A percentile compares a stretch with the other conserved stretches of the same genome.
phyloP scores from a whole-genome alignment of 2,113 vertebrate genomes.

The Canis aureus region DNA sequence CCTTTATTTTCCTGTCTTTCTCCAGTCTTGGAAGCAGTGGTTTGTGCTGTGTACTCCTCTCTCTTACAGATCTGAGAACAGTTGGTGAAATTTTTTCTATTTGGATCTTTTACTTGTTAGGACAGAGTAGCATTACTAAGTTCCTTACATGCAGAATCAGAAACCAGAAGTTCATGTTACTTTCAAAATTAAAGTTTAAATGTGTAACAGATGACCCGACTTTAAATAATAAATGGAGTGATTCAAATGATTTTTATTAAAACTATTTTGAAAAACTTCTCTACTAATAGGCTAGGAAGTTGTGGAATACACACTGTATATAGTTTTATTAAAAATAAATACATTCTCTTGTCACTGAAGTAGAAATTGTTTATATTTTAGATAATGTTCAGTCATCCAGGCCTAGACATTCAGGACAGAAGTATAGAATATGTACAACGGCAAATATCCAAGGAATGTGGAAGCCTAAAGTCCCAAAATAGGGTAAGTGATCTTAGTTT shows the following conservation, averaged over 20 bases:
- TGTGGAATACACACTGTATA: slow-evolving; percentile 1
- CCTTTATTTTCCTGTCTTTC: background rate
- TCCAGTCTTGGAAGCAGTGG: background rate
- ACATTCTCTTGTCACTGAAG: slow-evolving; percentile 51
- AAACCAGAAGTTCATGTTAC: background rate
- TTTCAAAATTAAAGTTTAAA: slow-evolving; percentile 49
- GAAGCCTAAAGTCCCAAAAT: slow-evolving; percentile 79
- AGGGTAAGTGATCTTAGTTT: slow-evolving; percentile 73
- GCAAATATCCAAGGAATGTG: slow-evolving; percentile 79
- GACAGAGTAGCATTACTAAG: background rate
- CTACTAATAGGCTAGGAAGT: background rate
- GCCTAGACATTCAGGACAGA: slow-evolving; percentile 77
- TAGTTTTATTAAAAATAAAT: slow-evolving; percentile 51
- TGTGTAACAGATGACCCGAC: background rate
- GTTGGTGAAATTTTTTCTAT: background rate
- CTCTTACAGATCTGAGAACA: background rate
- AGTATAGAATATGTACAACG: slow-evolving; percentile 78
- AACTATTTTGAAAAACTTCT: slow-evolving; percentile 21
- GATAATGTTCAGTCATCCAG: slow-evolving; percentile 78
- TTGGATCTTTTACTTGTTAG: background rate
- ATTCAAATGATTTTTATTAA: slow-evolving; percentile 30
- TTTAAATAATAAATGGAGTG: slow-evolving; percentile 39
- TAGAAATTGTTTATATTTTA: slow-evolving; percentile 74
- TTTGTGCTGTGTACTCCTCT: background rate
- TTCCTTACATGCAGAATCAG: background rate